Evolutionary conservation across 2,797 vertebrate genomes (phyloP).

Genomic region (Sebastes trivittatus): DNA sequence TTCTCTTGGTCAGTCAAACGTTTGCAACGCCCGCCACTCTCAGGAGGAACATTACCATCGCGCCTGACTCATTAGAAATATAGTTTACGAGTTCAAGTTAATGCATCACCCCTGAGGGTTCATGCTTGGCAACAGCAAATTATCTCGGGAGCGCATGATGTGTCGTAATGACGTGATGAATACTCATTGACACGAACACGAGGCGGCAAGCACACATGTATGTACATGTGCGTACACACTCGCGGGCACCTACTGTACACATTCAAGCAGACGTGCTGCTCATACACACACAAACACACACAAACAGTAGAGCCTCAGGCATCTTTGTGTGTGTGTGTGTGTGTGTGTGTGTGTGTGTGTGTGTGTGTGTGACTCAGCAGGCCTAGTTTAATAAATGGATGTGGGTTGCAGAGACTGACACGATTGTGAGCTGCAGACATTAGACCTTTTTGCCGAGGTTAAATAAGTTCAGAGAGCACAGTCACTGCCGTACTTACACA

Average conservation of each 20-base stretch:
- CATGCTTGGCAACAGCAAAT: constrained; percentile 38
- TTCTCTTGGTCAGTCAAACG: neutral
- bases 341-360: neutral
- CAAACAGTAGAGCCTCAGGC: constrained; percentile 4
- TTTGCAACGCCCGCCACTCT: neutral
- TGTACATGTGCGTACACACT: neutral
- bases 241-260: neutral
- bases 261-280: neutral
- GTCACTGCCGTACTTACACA: neutral
- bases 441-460: constrained; percentile 30
- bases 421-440: constrained; percentile 24
- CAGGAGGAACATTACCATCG: constrained; percentile 10
- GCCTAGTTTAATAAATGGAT: constrained; percentile 43
- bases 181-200: constrained; percentile 20
- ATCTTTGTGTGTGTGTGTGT: neutral
- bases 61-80: constrained; percentile 32
- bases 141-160: constrained; percentile 31
- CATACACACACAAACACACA: neutral
- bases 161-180: constrained; percentile 42
- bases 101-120: constrained; percentile 35
- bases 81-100: constrained; percentile 51
- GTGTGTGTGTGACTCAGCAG: constrained; percentile 38
- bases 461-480: constrained; percentile 25
- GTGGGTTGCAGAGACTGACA: constrained; percentile 46
- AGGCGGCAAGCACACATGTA: neutral